Base-by-base conservation (phyloP, 2,113 vertebrate genomes). In the Daubentonia madagascariensis region DNA sequence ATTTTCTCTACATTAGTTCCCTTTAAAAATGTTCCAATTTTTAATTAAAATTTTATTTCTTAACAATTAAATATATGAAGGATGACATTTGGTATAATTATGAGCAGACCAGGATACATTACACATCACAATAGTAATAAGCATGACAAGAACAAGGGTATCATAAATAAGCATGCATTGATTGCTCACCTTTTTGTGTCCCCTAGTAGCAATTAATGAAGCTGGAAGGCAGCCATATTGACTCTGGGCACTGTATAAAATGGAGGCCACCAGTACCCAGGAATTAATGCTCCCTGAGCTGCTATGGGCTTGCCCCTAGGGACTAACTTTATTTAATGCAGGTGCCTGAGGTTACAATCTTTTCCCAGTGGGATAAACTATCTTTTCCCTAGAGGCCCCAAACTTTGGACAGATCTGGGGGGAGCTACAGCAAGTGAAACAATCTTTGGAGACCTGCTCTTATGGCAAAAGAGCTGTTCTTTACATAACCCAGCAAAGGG, bases 31-130 rank as follows among this genome's bases (percentile, higher is more conserved):
- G 75, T 91, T 89, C 63, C 72, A 30, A 63, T 48, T 96, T 91
- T 96, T 93, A 92, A 90, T 94, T 92, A 96, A 87, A 96, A 70
- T 89, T 95, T 96, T 75, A 83, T 96, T 94, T 80, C 1, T 81
- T 43, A 88, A 86, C 70, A 85, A 61, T 85, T 97, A 94, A 97
- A 93, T 83, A 12, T 68, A 85, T 78, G 80, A 88, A 76, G 32
- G 84, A 87, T 1, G 57, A 70, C 4, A 65, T 78, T 70, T 18
- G 25, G 30, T 68, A 32, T 72, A 76, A 73, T 89, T 79, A 78
- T 88, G 68, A 68, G 85, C 67, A 88, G 65, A 68, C 61, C 30
- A 48, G 93, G 86, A 93, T 40, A 52, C 30, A 96, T 85, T 45
- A 72, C 28, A 89, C 30, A 65, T 17, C n/a, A 67, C 18, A 54